phyloP scores from a whole-genome alignment of 1,140 invertebrate genomes.

The Chrysomallon squamiferum region DNA sequence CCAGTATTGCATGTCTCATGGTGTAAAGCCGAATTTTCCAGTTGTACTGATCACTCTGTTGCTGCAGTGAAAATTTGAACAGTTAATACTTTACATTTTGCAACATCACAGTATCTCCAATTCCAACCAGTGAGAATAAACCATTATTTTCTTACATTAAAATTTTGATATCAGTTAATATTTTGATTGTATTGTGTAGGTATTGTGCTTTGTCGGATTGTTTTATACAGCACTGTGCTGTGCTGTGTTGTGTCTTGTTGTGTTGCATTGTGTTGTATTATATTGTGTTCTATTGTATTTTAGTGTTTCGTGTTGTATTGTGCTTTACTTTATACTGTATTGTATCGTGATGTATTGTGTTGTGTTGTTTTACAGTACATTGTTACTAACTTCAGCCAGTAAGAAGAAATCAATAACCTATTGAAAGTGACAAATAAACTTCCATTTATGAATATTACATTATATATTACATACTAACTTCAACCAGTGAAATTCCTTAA shows the following conservation, averaged over 20 bases:
- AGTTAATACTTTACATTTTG: not conserved
- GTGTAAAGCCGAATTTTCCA: conserved; percentile 22
- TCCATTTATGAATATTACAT: too few relatives aligned
- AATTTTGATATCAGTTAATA: not conserved
- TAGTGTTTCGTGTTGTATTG: not conserved
- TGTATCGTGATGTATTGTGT: not conserved
- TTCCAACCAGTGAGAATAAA: not conserved
- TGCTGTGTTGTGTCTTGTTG: not conserved
- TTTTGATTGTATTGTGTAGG: not conserved
- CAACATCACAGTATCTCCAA: not conserved
- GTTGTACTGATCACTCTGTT: conserved; percentile 23
- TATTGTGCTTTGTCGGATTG: not conserved
- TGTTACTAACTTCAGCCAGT: too few relatives aligned
- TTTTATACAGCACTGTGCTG: not conserved
- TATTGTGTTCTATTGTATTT: not conserved
- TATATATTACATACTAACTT: too few relatives aligned
- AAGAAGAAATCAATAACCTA: too few relatives aligned
- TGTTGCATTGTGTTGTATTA: not conserved
- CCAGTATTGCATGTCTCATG: conserved; percentile 27
- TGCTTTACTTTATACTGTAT: not conserved
- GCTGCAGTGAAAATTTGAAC: conserved; percentile 10
- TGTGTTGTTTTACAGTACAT: not conserved
- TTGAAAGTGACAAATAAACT: too few relatives aligned
- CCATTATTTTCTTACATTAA: not conserved
- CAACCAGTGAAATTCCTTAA: too few relatives aligned